Evolutionary conservation across 1,140 invertebrate species (phyloP), one percentile per base, ranked within the genome.

Genomic region (Campoletis sonorensis): DNA sequence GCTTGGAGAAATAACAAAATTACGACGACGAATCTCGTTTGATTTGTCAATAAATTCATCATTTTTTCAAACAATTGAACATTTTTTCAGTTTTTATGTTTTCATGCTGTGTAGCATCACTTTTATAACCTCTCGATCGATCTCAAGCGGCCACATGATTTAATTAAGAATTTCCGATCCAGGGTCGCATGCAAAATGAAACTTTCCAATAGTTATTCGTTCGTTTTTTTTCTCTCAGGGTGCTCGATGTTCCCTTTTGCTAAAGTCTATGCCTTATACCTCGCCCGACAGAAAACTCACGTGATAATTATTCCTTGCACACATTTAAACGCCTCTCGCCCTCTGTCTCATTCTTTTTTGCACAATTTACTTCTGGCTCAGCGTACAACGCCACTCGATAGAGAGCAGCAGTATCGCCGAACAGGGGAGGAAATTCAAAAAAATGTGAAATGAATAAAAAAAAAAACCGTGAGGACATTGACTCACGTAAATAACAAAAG

Each of bases 61-160:
- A 33, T 33, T 33, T 4, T 33, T 4, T 4, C 2, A 33, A 33
- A 4, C 2, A 33, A 33, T 54, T n/a, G 2, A 54, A n/a, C 1
- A n/a, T 54, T 54, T n/a, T 54, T 54, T 1, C n/a, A 54, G 5
- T n/a, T 54, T 8, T 8, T 0, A 54, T 54, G 18, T 18, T 54
- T n/a, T 54, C 7, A 2, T 54, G 40, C 40, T 10, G 13, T 45
- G 8, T 45, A n/a, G n/a, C 8, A 45, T 45, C 3, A 10, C 40
- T 13, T 45, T 45, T 11, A 45, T 13, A 45, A 11, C 13, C 8
- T 45, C 11, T 45, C 11, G 40, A 10, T 45, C 40, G 13, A 45
- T 11, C n/a, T 18, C 51, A 54, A 8, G 51, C 40, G 40, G 8
- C 4, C 30, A n/a, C 4, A 89, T 90, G 85, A 86, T 90, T 40